Evolutionary conservation across 37 sponge, comb jelly and placozoan genomes (phyloP), one percentile per base, ranked within the genome.

Genomic region (Agelas oroides): DNA sequence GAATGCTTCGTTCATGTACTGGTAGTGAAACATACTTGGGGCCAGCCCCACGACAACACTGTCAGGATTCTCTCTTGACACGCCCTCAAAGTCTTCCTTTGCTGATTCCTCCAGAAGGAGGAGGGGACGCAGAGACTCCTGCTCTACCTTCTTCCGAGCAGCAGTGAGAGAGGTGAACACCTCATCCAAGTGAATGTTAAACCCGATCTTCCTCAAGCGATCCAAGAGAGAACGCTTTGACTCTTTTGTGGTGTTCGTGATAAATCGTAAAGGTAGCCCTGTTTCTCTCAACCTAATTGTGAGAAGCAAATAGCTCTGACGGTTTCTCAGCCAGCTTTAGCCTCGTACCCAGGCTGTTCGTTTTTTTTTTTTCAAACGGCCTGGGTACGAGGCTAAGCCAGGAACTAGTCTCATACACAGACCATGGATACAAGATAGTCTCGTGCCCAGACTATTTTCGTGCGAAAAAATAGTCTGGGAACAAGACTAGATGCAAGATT

Each of bases 191-290:
- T 34, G 21, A 40, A 89, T 73, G 5, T 56, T 60, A 82, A 93
- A 81, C 0, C 87, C 85, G 32, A 89, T 76, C 20, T 55, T 41
- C 21, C 32, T 25, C 33, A 93, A 78, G 20, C 90, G 70, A 28
- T 56, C 33, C 23, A 81, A 66, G 8, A 93, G 90, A 35, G 46
- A 23, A 1, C 83, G 34, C 40, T 23, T 73, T 2, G 90, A 81
- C 38, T 89, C 90, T 54, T 89, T 89, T 3, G 86, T 93, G 14
- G 94, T 89, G 55, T 93, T 93, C 0, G 94, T 93, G 36, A 93
- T 85, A 53, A 89, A 93, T 31, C 72, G 46, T 0, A 92, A 20
- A 0, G 37, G 62, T 1, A 92, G 19, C 41, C 79, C 78, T 30
- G 52, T 25, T 34, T 6, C 46, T 39, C 79, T 38, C 40, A 86